A percentile compares a stretch with the other conserved stretches of the same genome.
Evolutionary conservation across 2,888 invertebrate species (phyloP).

Genomic region (Alloplasta piceator): DNA sequence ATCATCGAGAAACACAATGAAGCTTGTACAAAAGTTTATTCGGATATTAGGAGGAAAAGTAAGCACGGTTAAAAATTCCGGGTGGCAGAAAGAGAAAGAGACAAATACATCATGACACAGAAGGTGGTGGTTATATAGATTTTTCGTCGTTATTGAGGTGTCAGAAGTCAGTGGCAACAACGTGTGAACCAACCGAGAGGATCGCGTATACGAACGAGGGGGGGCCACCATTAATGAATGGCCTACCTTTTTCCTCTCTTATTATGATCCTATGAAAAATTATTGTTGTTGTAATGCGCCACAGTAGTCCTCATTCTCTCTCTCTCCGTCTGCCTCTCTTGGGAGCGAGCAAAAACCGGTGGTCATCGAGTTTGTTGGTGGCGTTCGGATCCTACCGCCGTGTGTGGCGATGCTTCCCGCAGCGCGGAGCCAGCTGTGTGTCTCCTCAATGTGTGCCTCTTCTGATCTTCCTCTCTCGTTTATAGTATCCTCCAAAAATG

Average conservation of each 20-base stretch:
- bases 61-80: slow-evolving; percentile 30
- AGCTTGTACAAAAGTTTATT: not conserved
- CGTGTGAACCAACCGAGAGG: slow-evolving; percentile 82
- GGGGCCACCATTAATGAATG: slow-evolving; percentile 80
- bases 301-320: slow-evolving; percentile 68
- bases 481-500: slow-evolving; percentile 36
- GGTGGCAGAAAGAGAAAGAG: slow-evolving; percentile 15
- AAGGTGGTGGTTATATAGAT: slow-evolving; percentile 38
- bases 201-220: not conserved
- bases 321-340: slow-evolving; percentile 62
- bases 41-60: slow-evolving; percentile 40
- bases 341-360: slow-evolving; percentile 57
- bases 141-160: slow-evolving; percentile 78
- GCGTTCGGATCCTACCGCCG: slow-evolving; percentile 66
- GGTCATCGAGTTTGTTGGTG: slow-evolving; percentile 46
- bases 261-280: slow-evolving; percentile 79
- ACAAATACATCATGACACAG: slow-evolving; percentile 13
- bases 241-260: slow-evolving; percentile 77
- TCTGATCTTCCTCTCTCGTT: slow-evolving; percentile 41
- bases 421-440: slow-evolving; percentile 68
- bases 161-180: slow-evolving; percentile 81
- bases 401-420: slow-evolving; percentile 69
- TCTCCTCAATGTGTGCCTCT: slow-evolving; percentile 16
- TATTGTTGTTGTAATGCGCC: slow-evolving; percentile 77
- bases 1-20: not conserved